Evolutionary conservation across 2,797 vertebrate species (phyloP), one percentile per base, ranked within the genome.

Genomic region (Spea hammondii): DNA sequence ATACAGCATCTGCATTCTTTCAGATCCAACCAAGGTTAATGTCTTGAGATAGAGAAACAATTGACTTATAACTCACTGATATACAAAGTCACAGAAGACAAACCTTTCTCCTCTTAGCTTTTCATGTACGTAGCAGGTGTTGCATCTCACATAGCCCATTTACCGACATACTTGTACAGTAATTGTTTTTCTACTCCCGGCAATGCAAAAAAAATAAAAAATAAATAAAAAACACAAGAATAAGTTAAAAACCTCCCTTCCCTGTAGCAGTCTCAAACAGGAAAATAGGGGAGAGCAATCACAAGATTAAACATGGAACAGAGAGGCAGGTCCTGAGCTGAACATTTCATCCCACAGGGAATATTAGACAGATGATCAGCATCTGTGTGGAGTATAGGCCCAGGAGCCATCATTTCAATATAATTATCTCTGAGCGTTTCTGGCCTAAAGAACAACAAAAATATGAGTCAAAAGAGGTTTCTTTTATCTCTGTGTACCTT

Each of bases 291-390:
- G 65, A 65, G 67, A 49, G 72, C 73, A 80, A 76, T 80, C 68
- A 72, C 73, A 60, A 76, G 79, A 80, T 80, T 80, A 80, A 80
- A 80, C 11, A 66, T 71, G 79, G 67, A 80, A 70, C 72, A 70
- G 60, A 65, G 45, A 74, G 57, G 68, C 79, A 71, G 79, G 70
- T 80, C 67, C 73, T 57, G 73, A 50, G 48, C 60, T 50, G 59
- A 76, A 80, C 67, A 57, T 60, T 68, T 72, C 68, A 66, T 66
- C 79, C 79, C 79, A 76, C 47, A 51, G 79, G 79, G 79, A 80
- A 72, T 76, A 76, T 80, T 76, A 80, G 79, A 80, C 72, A 80
- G 78, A 80, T 75, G 79, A 80, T 76, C 79, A 76, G 62, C 79
- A 80, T 76, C 79, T 80, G 73, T 76, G 67, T 67, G 68, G 60